Evolutionary conservation across 2,113 vertebrate species (phyloP), one percentile per base, ranked within the genome.

Genomic region (Nyctereutes procyonoides): DNA sequence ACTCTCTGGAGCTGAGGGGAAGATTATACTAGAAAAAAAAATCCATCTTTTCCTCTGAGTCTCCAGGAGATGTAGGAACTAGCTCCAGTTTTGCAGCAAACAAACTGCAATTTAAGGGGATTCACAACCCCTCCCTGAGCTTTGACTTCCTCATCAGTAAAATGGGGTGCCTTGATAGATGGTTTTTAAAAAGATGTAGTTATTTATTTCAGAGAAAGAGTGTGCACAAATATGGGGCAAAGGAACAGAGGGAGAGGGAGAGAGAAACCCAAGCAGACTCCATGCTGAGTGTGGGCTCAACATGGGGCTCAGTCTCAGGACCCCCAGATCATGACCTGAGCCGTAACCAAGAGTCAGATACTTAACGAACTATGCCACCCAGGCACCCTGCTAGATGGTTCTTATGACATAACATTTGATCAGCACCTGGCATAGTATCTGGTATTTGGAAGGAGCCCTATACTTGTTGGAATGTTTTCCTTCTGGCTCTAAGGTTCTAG

Each of bases 391-490:
- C n/a, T 69, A 86, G n/a, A 56, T 76, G 10, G 1, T 53, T 92
- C 79, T 92, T 58, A 43, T 53, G n/a, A 93, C 63, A 16, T 93
- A 94, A 95, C 53, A 91, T 60, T 95, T 95, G 83, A 77, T 84
- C 55, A 65, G 77, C 48, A 76, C n/a, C 80, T 53, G 65, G 51
- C 73, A 95, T 14, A 93, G 30, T 93, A 93, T 77, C 71, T 53
- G 67, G 58, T 62, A 95, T 95, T 96, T 95, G 86, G 73, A 97
- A 95, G 26, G 81, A 94, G 55, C 35, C 20, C 12, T 84, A 67
- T 86, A 92, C 35, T 80, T 88, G 30, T 38, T 96, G 81, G 85
- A 94, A 92, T 96, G 85, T 91, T 96, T 95, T 88, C 55, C 30
- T 97, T 90, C 26, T 8, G 92, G 60, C 63, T 94, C 26, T 90